A percentile compares a stretch with the other conserved stretches of the same genome.
These are phyloP conservation scores for Hanleya hanleyi DNA, from an alignment of 2,888 invertebrate species.

Conservation along the genomic window DNA sequence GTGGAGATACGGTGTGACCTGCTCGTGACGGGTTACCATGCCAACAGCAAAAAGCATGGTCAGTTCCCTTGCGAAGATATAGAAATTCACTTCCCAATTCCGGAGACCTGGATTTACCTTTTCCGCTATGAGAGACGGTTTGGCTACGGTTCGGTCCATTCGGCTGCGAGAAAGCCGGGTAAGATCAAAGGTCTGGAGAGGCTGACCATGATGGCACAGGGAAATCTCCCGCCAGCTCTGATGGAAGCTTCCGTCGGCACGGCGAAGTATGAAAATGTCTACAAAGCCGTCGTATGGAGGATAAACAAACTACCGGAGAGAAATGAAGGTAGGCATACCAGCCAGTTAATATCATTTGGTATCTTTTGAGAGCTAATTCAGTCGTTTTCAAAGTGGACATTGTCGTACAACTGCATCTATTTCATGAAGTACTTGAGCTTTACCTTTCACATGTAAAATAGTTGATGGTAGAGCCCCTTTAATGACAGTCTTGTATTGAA, in stretches of 20 bases:
- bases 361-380: too few species aligned
- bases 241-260: slow-evolving; percentile 84
- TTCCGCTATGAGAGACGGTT: slow-evolving; percentile 99
- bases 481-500: too few species aligned
- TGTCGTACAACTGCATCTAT: too few species aligned
- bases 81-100: slow-evolving; percentile 91
- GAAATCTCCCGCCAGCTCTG: slow-evolving; percentile 65
- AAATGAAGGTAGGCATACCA: slow-evolving; percentile 92
- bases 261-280: slow-evolving; percentile 99
- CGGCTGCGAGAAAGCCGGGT: slow-evolving; percentile 80
- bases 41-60: slow-evolving; percentile 93
- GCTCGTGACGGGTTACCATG: slow-evolving; percentile 96
- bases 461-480: too few species aligned
- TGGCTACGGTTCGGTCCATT: slow-evolving; percentile 97
- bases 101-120: slow-evolving; percentile 99
- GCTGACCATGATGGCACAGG: slow-evolving; percentile 72
- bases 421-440: too few species aligned
- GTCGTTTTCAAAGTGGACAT: too few species aligned
- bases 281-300: slow-evolving; percentile 97
- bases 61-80: slow-evolving; percentile 86
- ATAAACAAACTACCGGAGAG: slow-evolving; percentile 98
- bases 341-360: too few species aligned
- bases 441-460: too few species aligned
- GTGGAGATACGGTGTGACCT: slow-evolving; percentile 96
- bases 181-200: slow-evolving; percentile 76